Evolutionary conservation across 2,888 invertebrate species (phyloP).

Genomic region (Mellilla xanthometata): DNA sequence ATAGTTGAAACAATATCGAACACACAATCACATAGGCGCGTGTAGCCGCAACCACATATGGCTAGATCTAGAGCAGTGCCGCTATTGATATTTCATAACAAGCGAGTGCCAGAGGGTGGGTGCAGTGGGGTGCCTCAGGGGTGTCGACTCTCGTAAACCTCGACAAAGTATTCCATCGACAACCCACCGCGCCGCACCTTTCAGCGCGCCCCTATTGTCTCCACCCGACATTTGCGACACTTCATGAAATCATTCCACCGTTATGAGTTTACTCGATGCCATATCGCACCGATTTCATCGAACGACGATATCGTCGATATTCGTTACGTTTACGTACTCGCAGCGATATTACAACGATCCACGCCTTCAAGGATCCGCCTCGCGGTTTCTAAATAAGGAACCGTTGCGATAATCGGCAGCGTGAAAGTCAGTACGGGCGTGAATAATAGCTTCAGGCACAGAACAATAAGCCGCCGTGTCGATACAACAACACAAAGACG

Average conservation of each 20-base stretch:
- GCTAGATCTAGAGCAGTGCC: constrained; percentile 37
- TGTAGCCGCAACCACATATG: constrained; percentile 1
- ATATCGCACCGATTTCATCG: constrained; percentile 44
- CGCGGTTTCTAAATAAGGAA: constrained; percentile 61
- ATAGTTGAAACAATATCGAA: too few species aligned
- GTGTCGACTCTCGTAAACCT: constrained; percentile 69
- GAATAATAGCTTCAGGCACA: constrained; percentile 68
- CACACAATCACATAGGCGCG: background rate
- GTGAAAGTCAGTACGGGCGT: constrained; percentile 75
- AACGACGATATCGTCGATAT: constrained; percentile 24
- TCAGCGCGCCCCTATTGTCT: constrained; percentile 67
- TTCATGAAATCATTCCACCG: constrained; percentile 68
- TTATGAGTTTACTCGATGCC: constrained; percentile 53
- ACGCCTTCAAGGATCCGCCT: constrained; percentile 35
- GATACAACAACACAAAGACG: constrained; percentile 79
- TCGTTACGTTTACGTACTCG: constrained; percentile 4
- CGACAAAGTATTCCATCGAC: constrained; percentile 75
- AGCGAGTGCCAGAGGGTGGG: constrained; percentile 54
- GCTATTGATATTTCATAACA: constrained; percentile 69
- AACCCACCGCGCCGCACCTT: constrained; percentile 51
- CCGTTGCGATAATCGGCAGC: constrained; percentile 70
- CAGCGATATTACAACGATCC: constrained; percentile 13
- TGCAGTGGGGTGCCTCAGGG: constrained; percentile 50
- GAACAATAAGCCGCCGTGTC: constrained; percentile 79
- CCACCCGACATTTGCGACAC: constrained; percentile 65